Percentiles rank a stretch among this genome's conserved stretches.
Conservation (phyloP, 2,113 vertebrate genomes). For the Ptilorrhoa leucosticta region DNA sequence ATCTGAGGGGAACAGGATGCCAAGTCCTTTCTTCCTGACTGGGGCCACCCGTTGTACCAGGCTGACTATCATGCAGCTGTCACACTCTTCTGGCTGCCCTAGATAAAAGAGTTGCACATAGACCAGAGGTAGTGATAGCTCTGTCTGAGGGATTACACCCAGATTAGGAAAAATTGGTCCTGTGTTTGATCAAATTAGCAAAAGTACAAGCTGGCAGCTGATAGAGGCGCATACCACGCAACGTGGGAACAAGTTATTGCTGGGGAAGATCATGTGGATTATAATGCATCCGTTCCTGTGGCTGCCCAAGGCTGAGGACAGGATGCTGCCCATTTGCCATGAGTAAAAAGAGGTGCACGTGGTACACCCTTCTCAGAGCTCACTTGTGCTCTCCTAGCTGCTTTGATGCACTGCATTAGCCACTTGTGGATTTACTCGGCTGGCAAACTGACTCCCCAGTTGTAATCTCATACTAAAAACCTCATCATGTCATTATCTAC, state of each 20-base stretch:
- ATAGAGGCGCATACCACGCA: neutral
- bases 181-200: neutral
- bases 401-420: neutral
- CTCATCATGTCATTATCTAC: neutral
- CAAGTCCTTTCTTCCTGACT: neutral
- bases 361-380: neutral
- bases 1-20: neutral
- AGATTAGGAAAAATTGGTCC: neutral
- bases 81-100: neutral
- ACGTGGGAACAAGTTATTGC: neutral
- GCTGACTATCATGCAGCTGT: neutral
- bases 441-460: neutral
- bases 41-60: neutral
- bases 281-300: neutral
- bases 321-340: neutral
- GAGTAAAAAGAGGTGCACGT: fast-evolving
- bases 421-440: neutral
- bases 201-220: neutral
- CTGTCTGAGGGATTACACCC: neutral
- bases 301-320: neutral
- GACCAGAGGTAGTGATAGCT: neutral
- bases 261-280: neutral
- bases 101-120: neutral
- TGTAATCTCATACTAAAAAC: neutral
- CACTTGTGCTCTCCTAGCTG: neutral